Base-by-base conservation (phyloP, 2,888 invertebrate genomes). In the Cyclophora albipunctata region DNA sequence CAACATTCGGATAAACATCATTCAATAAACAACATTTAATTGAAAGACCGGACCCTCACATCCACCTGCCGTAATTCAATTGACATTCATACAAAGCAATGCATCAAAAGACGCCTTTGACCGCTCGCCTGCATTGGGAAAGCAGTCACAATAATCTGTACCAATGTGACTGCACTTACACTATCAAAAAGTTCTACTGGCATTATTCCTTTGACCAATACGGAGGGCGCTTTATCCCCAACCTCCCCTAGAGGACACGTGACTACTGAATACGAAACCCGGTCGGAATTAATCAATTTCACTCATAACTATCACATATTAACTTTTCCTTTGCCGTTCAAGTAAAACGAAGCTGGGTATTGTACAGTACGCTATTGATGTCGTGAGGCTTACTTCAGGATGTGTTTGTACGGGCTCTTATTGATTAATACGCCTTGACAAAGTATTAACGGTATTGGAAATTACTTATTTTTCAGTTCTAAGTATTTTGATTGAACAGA, bases 61-160 rank as follows among this genome's bases (percentile, higher is more conserved):
- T 20, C 20, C 20, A 20, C 20, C 20, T 20, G 20, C 20, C 20
- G 37, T 52, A 48, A 53, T 50, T 48, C 47, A 45, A 47, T 53
- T 40, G 48, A 47, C 20, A 48, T 40, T 42, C 33, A 49, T 47
- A 52, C 52, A 49, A 45, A 49, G 42, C 46, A 60, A 56, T 46
- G 55, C 67, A 71, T 77, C 80, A 81, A 81, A 81, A 73, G 67
- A 51, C 52, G 63, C 67, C 77, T 81, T 82, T 81, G 81, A 81
- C 78, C 67, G 72, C 64, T 75, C 75, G 64, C 66, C 71, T 67
- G 75, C 73, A 67, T 66, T 61, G 61, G 20, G 62, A 67, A 63
- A 66, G 65, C 66, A 73, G 64, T 65, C 67, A 69, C 64, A 67
- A 71, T 73, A 72, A 73, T 73, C 70, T 69, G 58, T 54, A 58